phyloP scores from a whole-genome alignment of 2,113 vertebrate genomes.

The Eptesicus fuscus region DNA sequence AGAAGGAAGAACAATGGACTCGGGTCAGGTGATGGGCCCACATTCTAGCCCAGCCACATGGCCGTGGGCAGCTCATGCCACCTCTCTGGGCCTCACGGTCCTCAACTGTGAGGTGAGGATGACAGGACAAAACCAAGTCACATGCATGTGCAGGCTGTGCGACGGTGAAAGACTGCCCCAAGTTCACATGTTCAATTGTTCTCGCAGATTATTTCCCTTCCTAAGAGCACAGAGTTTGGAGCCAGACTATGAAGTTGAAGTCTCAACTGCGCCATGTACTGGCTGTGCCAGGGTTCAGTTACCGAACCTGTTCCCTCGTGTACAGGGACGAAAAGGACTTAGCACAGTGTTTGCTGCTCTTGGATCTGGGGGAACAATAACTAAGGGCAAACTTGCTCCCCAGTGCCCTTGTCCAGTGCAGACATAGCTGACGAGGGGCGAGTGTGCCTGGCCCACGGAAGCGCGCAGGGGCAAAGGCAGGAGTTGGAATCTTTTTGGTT shows the following conservation, averaged over 20 bases:
- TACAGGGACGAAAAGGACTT: background rate
- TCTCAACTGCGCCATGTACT: accelerated
- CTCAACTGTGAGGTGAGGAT: background rate
- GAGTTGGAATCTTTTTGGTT: background rate
- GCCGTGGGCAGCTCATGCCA: background rate
- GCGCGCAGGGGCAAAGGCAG: background rate
- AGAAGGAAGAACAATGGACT: background rate
- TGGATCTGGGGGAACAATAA: too few relatives aligned
- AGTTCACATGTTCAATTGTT: background rate
- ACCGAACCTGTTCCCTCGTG: background rate
- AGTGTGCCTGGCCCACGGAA: background rate
- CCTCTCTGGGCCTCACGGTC: background rate
- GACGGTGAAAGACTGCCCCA: background rate
- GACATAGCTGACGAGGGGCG: background rate
- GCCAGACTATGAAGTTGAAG: background rate
- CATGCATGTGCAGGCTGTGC: background rate
- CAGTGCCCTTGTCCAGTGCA: background rate
- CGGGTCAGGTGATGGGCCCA: background rate
- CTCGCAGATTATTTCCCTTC: background rate
- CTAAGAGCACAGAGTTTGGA: background rate
- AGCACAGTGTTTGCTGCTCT: background rate
- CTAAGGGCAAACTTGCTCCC: background rate
- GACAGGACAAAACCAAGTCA: background rate
- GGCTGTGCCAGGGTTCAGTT: background rate
- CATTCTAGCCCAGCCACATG: background rate